A percentile compares a stretch with the other conserved stretches of the same genome.
These are phyloP conservation scores for Oryctes rhinoceros DNA, from an alignment of 1,140 invertebrate genomes.

Conservation along the genomic window DNA sequence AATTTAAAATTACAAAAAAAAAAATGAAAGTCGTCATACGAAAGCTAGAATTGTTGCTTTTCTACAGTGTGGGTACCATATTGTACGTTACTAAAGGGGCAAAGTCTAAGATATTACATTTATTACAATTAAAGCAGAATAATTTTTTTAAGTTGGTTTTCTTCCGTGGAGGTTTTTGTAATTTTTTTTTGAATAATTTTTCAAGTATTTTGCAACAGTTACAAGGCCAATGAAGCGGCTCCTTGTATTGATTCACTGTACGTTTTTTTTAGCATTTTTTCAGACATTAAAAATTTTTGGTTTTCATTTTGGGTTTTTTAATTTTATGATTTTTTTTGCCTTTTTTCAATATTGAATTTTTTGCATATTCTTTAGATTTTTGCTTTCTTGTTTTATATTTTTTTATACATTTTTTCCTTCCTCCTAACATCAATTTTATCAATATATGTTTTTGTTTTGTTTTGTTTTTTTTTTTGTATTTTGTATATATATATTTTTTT, in stretches of 20 bases:
- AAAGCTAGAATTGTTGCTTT: not conserved
- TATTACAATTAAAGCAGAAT: not conserved
- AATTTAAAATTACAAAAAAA: too few species aligned
- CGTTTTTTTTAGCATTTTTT: constrained; percentile 16
- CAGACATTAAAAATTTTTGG: not conserved
- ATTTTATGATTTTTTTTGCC: constrained; percentile 16
- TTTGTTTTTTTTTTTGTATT: not conserved
- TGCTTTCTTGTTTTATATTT: not conserved
- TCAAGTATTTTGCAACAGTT: constrained; percentile 20
- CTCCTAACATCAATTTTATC: not conserved
- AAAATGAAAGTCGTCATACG: too few species aligned
- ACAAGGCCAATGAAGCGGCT: not conserved
- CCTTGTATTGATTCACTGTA: not conserved
- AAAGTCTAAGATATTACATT: not conserved
- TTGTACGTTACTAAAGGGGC: not conserved
- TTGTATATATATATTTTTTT: not conserved
- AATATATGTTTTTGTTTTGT: not conserved
- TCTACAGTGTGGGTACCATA: not conserved
- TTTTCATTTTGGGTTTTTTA: not conserved
- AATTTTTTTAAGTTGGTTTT: not conserved
- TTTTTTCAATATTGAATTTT: constrained; percentile 15
- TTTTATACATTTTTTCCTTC: not conserved
- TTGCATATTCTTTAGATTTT: not conserved
- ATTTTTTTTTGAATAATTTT: constrained; percentile 3
- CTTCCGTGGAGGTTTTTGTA: not conserved